A percentile compares a stretch with the other conserved stretches of the same genome.
Conservation (phyloP, 2,113 vertebrate genomes). For the Vulpes ferrilata region DNA sequence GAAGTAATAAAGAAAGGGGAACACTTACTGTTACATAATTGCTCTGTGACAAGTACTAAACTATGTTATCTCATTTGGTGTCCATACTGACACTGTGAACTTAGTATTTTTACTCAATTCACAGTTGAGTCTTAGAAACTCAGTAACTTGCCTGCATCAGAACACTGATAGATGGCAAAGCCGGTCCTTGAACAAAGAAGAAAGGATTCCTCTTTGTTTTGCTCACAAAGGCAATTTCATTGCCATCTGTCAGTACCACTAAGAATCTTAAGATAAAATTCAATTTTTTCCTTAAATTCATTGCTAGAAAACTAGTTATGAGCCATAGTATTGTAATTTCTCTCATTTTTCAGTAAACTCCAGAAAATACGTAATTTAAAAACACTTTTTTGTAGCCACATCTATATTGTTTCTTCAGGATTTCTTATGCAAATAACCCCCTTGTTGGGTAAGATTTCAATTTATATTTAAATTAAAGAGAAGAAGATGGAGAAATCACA, state of each 20-base stretch:
- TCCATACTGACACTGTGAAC: not conserved
- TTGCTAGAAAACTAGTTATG: constrained; percentile 13
- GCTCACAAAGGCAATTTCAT: not conserved
- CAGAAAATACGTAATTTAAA: constrained; percentile 3
- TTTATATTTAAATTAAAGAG: constrained; percentile 6
- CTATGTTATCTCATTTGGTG: not conserved
- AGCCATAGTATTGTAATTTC: not conserved
- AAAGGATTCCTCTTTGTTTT: not conserved
- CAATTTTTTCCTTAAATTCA: not conserved
- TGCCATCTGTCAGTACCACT: not conserved
- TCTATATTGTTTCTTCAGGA: not conserved
- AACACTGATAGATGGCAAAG: not conserved
- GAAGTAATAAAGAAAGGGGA: not conserved
- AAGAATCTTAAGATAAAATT: not conserved
- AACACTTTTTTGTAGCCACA: constrained; percentile 3
- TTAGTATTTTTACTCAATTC: not conserved
- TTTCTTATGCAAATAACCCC: not conserved
- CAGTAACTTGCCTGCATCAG: not conserved
- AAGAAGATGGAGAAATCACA: not conserved
- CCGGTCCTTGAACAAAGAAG: not conserved
- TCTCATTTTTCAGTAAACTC: not conserved
- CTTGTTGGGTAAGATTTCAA: not conserved
- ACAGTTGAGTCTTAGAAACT: not conserved
- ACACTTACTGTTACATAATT: not conserved
- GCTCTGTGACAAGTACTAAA: not conserved